Conservation (phyloP, 2,888 invertebrate species). For the Ormyrus labotus region DNA sequence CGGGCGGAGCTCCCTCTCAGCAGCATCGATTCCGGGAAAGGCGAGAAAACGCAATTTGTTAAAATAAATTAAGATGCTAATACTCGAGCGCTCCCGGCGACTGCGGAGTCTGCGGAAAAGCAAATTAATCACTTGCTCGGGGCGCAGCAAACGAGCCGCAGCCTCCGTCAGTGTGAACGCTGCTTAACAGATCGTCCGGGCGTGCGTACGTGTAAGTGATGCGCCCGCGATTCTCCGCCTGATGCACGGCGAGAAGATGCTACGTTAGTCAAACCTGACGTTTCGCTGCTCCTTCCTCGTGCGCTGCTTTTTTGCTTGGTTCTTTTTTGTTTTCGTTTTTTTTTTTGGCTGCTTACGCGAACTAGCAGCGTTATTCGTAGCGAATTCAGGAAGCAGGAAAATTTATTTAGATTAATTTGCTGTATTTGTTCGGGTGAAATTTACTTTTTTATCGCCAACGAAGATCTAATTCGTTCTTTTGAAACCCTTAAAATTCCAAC, state of each 20-base stretch:
- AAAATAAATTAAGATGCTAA: constrained; percentile 53
- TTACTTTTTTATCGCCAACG: too few relatives aligned
- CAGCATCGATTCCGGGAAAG: constrained; percentile 31
- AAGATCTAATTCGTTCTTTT: too few relatives aligned
- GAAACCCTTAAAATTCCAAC: too few relatives aligned
- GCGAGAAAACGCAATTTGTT: constrained; percentile 48
- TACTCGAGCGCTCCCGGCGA: constrained; percentile 4
- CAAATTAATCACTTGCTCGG: constrained; percentile 48
- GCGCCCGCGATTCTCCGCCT: constrained; percentile 30
- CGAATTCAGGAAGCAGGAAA: too few relatives aligned
- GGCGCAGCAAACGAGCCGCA: constrained; percentile 47
- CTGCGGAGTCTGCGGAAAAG: not conserved
- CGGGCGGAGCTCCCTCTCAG: not conserved
- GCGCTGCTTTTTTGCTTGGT: not conserved
- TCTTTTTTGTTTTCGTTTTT: not conserved
- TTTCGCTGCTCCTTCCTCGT: constrained; percentile 3
- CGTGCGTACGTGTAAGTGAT: not conserved
- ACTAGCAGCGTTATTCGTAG: too few relatives aligned
- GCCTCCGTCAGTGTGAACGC: constrained; percentile 34
- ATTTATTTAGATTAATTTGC: too few relatives aligned
- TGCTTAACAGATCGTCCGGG: constrained; percentile 44
- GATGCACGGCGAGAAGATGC: not conserved
- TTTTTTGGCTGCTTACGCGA: not conserved
- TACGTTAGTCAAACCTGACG: constrained; percentile 40
- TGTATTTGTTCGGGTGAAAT: too few relatives aligned